Base-by-base conservation (phyloP, 2,113 vertebrate genomes). In the Neogale vison region DNA sequence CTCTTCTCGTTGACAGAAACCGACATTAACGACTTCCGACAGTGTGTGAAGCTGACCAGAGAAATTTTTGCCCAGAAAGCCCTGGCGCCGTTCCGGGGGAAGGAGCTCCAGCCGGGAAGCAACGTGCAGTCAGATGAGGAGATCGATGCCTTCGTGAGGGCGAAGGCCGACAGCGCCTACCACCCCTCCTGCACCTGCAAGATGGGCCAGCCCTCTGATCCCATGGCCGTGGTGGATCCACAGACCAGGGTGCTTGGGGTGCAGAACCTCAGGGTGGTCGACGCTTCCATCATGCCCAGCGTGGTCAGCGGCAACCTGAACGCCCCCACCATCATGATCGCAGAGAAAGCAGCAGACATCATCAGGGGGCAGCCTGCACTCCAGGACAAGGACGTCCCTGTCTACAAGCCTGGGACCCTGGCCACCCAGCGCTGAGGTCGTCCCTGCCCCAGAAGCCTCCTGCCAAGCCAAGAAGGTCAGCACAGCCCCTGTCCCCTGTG, bases 221-320 rank as follows among this genome's bases (percentile, higher is more conserved):
- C 98, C 7, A 97, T 83, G 31, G 99, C 99, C 0, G 99, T 99
- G 9, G 99, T 99, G 9, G 99, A 99, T 97, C 98, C 99, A 0
- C 98, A 99, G 86, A 98, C 99, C 0, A 99, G 99, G 17, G 99
- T 99, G 29, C 98, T 99, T 4, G 99, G 99, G 0, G 88, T 99
- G 59, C 99, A 99, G 96, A 98, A 99, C 80, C 98, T 99, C 85
- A 98, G 99, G 23, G 99, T 99, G 12, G 98, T 99, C 3, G 99
- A 99, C 61, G 99, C 99, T 34, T 99, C 99, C 90, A 99, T 99
- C 98, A 99, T 99, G 99, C 99, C 99, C 95, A 99, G 99, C 23
- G 34, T 99, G 24, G 99, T 99, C 96, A 99, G 99, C 8, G 99
- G 99, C 74, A 99, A 99, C 98, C 97, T 99, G 42, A 99, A 99